Base-by-base conservation (phyloP, 1,140 invertebrate genomes). In the Paramacrobiotus metropolitanus region DNA sequence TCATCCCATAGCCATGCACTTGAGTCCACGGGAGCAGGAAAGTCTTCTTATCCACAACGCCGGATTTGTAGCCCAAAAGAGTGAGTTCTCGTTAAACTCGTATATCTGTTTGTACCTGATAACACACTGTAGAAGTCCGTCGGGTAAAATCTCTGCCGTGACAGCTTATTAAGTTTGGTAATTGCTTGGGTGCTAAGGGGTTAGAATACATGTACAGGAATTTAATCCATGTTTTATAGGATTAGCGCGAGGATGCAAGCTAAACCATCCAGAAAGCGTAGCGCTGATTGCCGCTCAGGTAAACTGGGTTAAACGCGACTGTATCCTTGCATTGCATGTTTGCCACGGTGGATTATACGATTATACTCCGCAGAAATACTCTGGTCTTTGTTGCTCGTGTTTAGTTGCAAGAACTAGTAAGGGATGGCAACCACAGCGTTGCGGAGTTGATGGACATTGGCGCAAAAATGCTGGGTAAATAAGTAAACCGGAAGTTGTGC, bases 191-290 rank as follows among this genome's bases (percentile, higher is more conserved):
- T n/a, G n/a, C n/a, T n/a, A n/a, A n/a, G n/a, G n/a, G 34, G n/a
- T 40, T 40, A 9, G 34, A 40, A 9, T 9, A 9, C 9, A n/a
- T 9, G 9, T 40, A 40, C 34, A 40, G 34, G 9, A 9, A 40
- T 40, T 40, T 40, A 9, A 40, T n/a, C 34, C 34, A 9, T 40
- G 9, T n/a, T n/a, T 40, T 40, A n/a, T 40, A 40, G 34, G 9
- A n/a, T 40, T 55, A 28, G 48, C 48, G 24, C 4, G 48, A 59
- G 73, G 73, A 3, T 64, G 73, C 0, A 44, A 64, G 2, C 64
- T 74, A 0, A 74, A 74, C 60, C 68, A 74, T 59, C 71, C 72
- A 0, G 73, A 74, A 64, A 62, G 69, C 4, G 66, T 72, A 1
- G 72, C 70, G 3, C 67, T 74, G 3, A 71, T 74, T 9, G 67